Percentiles rank a stretch among this genome's conserved stretches.
Conservation (phyloP, 2,888 invertebrate genomes). For the Cremastinae sp. region DNA sequence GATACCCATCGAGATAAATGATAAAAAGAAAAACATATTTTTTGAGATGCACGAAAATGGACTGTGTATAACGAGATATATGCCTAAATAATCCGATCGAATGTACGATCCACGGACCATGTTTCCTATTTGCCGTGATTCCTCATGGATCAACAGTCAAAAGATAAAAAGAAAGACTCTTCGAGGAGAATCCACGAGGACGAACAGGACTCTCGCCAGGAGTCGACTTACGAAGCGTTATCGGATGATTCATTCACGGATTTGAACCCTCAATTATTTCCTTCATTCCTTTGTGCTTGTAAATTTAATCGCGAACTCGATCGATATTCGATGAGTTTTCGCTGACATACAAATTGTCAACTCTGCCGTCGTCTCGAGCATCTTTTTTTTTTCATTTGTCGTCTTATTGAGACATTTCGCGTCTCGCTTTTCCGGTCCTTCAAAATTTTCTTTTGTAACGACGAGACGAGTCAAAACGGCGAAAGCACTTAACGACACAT, state of each 20-base stretch:
- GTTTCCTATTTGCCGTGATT: constrained; percentile 50
- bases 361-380: neutral
- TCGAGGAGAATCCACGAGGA: constrained; percentile 27
- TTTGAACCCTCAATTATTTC: constrained; percentile 3
- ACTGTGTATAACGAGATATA: constrained; percentile 55
- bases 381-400: constrained; percentile 17
- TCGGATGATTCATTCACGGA: constrained; percentile 16
- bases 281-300: constrained; percentile 36
- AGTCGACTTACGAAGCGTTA: constrained; percentile 21
- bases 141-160: constrained; percentile 4
- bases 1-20: constrained; percentile 26
- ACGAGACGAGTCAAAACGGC: constrained; percentile 61
- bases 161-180: constrained; percentile 1
- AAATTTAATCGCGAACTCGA: constrained; percentile 21
- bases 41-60: constrained; percentile 56
- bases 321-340: constrained; percentile 5
- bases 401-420: constrained; percentile 66
- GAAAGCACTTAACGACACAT: constrained; percentile 59
- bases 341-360: constrained; percentile 3
- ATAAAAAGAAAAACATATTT: constrained; percentile 49
- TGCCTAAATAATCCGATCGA: constrained; percentile 48
- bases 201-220: constrained; percentile 7
- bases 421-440: neutral
- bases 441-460: constrained; percentile 53
- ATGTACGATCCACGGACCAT: constrained; percentile 55